Percentiles rank a stretch among this genome's conserved stretches.
phyloP scores from a whole-genome alignment of 2,113 vertebrate genomes.

The Pelobates fuscus region DNA sequence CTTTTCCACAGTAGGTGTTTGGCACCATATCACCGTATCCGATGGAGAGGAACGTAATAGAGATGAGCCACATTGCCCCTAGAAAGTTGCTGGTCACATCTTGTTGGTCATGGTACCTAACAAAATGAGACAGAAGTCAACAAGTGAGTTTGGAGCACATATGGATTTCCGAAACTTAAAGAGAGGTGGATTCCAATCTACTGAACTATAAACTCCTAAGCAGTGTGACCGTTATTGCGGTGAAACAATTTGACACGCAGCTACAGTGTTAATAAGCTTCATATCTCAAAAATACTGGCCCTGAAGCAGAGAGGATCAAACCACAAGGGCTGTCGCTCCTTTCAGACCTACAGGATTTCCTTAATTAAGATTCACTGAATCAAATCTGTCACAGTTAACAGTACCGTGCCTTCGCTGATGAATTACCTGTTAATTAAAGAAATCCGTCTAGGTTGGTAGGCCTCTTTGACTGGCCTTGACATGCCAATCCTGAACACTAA shows the following conservation, averaged over 20 bases:
- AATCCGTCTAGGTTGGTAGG: neutral
- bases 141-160: neutral
- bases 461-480: neutral
- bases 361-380: neutral
- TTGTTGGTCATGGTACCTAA: slow-evolving; percentile 95
- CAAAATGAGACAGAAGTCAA: slow-evolving; percentile 50
- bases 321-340: neutral
- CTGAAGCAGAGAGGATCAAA: neutral
- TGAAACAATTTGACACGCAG: too few relatives aligned
- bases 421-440: neutral
- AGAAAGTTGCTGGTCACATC: slow-evolving; percentile 98
- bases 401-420: neutral
- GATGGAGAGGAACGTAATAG: slow-evolving; percentile 97
- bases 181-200: neutral
- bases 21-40: slow-evolving; percentile 98
- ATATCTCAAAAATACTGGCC: neutral
- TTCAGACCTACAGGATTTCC: neutral
- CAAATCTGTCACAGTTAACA: neutral
- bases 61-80: slow-evolving; percentile 98
- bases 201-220: neutral
- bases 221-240: too few relatives aligned
- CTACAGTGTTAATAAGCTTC: neutral
- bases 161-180: neutral
- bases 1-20: slow-evolving; percentile 97
- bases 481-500: neutral